Conservation (phyloP, 2,888 invertebrate genomes). For the Listrodromus nycthemerus region DNA sequence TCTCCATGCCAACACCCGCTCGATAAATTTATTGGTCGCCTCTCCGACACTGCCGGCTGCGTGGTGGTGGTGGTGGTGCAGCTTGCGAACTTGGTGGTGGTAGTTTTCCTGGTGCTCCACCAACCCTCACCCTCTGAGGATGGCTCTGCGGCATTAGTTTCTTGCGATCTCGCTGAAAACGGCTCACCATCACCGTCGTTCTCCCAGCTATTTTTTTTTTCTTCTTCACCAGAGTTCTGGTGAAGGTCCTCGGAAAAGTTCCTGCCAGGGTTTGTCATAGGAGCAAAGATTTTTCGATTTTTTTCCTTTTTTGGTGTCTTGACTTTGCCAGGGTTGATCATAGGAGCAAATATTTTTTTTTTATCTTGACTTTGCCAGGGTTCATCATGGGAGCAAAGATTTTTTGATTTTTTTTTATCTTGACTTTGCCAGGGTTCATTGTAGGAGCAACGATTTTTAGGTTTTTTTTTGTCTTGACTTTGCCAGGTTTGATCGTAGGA, state of each 20-base stretch:
- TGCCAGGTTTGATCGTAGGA: too few species aligned
- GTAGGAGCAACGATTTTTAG: too few species aligned
- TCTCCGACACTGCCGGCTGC: constrained; percentile 77
- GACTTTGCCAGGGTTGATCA: too few species aligned
- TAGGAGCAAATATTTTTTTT: too few species aligned
- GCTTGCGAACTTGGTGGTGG: background rate
- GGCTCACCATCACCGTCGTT: constrained; percentile 30
- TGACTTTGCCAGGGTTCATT: too few species aligned
- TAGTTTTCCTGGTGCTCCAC: constrained; percentile 26
- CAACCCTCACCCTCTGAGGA: constrained; percentile 32
- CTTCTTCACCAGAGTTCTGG: background rate
- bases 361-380: too few species aligned
- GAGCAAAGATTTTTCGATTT: too few species aligned
- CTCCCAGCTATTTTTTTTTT: constrained; percentile 27
- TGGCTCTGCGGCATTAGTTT: constrained; percentile 19
- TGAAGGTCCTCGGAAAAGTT: background rate
- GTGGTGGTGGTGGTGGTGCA: constrained; percentile 34
- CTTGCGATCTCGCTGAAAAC: constrained; percentile 42
- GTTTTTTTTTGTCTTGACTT: too few species aligned
- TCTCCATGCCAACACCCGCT: constrained; percentile 85
- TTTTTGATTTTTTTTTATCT: too few species aligned
- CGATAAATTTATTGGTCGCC: constrained; percentile 84
- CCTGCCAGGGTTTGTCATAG: background rate
- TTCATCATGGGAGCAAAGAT: too few species aligned
- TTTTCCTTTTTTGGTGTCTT: too few species aligned